Evolutionary conservation across 2,797 vertebrate species (phyloP).

Genomic region (Molossus molossus): DNA sequence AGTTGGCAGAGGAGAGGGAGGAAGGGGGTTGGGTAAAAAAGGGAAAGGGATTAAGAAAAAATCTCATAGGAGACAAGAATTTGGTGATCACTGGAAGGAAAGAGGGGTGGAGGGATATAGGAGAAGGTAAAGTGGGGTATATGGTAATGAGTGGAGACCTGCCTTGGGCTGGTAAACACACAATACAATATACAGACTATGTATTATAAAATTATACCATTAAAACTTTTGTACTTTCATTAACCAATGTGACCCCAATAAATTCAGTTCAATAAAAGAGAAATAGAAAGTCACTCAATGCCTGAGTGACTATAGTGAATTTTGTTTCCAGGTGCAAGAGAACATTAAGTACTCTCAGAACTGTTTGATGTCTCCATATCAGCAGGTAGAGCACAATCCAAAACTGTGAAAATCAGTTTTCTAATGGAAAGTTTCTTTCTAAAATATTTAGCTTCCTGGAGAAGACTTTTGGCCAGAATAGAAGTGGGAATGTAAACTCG

Average conservation of each 20-base stretch:
- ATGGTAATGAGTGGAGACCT: not conserved
- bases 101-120: not conserved
- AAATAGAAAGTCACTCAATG: not conserved
- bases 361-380: not conserved
- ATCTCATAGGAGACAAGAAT: not conserved
- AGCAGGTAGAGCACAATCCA: not conserved
- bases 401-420: slow-evolving; percentile 5
- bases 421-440: not conserved
- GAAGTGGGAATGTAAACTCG: not conserved
- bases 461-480: not conserved
- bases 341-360: not conserved
- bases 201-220: not conserved
- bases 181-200: not conserved
- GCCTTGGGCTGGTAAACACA: not conserved
- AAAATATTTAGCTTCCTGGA: not conserved
- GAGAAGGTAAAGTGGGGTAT: not conserved
- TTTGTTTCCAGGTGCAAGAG: not conserved
- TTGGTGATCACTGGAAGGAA: not conserved
- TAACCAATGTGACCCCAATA: not conserved
- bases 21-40: not conserved
- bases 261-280: not conserved
- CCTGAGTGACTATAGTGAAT: not conserved
- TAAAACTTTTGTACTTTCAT: not conserved
- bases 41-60: not conserved
- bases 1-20: not conserved